Evolutionary conservation across 2,797 vertebrate genomes (phyloP).

Genomic region (Aulostomus chinensis): DNA sequence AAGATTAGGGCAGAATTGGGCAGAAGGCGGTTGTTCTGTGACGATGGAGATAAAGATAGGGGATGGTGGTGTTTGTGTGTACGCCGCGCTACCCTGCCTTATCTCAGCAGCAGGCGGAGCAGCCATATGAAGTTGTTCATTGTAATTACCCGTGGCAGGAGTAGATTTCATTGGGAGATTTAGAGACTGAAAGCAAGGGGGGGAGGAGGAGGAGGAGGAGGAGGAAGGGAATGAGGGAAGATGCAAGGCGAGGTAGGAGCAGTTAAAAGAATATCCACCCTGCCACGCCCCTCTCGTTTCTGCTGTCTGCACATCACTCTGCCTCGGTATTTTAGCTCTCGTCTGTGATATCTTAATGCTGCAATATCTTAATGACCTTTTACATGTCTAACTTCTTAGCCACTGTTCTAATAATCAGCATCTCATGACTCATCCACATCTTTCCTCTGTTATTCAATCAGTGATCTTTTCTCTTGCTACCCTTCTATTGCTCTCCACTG

Average conservation of each 20-base stretch:
- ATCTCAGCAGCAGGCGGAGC: slow-evolving; percentile 89
- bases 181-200: slow-evolving; percentile 30
- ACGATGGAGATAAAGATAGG: slow-evolving; percentile 97
- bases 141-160: slow-evolving; percentile 95
- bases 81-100: slow-evolving; percentile 76
- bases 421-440: slow-evolving; percentile 72
- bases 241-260: slow-evolving; percentile 1
- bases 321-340: slow-evolving; percentile 58
- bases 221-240: neutral
- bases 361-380: slow-evolving; percentile 72
- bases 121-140: slow-evolving; percentile 96
- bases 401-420: slow-evolving; percentile 70
- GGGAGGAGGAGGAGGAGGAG: slow-evolving; percentile 7
- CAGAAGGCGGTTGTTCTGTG: slow-evolving; percentile 97
- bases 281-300: slow-evolving; percentile 25
- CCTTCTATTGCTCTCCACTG: slow-evolving; percentile 66
- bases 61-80: slow-evolving; percentile 56
- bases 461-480: slow-evolving; percentile 66
- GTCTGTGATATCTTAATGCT: slow-evolving; percentile 59
- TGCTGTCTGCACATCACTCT: slow-evolving; percentile 28
- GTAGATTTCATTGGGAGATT: slow-evolving; percentile 91
- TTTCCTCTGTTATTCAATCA: slow-evolving; percentile 67
- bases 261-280: slow-evolving; percentile 24
- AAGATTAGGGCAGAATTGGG: slow-evolving; percentile 98
- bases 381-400: slow-evolving; percentile 66